phyloP scores from a whole-genome alignment of 2,797 vertebrate genomes.

The Platalea minor region DNA sequence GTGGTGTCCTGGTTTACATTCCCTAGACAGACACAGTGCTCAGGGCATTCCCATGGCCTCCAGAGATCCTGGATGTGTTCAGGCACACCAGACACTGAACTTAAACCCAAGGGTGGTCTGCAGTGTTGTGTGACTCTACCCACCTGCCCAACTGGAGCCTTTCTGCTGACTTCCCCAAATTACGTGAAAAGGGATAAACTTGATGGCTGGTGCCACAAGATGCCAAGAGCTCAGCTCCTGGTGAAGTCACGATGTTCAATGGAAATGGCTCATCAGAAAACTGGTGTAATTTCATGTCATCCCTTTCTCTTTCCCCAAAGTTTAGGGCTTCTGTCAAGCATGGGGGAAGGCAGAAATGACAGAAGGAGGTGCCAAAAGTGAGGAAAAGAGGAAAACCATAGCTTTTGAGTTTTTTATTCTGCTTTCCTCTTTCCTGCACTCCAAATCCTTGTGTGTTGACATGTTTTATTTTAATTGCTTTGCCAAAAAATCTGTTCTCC shows the following conservation, averaged over 20 bases:
- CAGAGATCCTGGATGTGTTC: background rate
- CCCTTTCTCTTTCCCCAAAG: background rate
- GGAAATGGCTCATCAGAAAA: background rate
- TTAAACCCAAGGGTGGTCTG: background rate
- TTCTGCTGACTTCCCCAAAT: background rate
- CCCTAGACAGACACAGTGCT: background rate
- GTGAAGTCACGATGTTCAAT: fast-evolving
- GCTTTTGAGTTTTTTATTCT: background rate
- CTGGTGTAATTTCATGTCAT: fast-evolving
- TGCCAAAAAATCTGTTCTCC: background rate
- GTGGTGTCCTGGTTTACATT: background rate
- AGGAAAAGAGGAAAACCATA: background rate
- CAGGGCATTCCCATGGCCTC: background rate
- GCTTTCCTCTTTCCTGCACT: background rate
- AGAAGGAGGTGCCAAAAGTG: background rate
- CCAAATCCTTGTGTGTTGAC: background rate
- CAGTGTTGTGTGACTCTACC: background rate
- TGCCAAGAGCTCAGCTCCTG: background rate
- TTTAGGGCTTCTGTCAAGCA: background rate
- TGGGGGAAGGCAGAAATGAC: background rate
- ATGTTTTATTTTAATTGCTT: background rate
- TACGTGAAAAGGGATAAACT: background rate
- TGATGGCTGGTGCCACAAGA: background rate
- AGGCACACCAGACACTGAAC: fast-evolving
- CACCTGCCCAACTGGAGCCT: background rate